Percentiles rank a stretch among this genome's conserved stretches.
Conservation (phyloP, 2,797 vertebrate species). For the Borostomias antarcticus region DNA sequence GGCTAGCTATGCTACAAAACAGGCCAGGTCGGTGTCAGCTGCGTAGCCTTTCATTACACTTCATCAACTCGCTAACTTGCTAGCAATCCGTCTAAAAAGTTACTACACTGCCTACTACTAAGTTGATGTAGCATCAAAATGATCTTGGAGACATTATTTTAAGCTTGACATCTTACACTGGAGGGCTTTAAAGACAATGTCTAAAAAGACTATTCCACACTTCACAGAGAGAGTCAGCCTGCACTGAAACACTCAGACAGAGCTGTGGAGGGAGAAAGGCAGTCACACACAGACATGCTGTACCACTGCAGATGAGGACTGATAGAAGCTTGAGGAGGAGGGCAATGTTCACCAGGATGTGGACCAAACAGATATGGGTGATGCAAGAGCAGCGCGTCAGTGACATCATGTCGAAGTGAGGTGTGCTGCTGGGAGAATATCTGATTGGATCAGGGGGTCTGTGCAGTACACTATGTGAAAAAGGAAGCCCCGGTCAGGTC, state of each 20-base stretch:
- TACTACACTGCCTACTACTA: too few species aligned
- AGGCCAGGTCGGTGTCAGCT: too few species aligned
- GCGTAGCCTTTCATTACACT: too few species aligned
- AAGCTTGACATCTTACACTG: too few species aligned
- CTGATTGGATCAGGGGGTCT: background rate
- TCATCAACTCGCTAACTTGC: too few species aligned
- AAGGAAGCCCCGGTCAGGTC: conserved; percentile 43
- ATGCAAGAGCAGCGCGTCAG: background rate
- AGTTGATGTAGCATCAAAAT: too few species aligned
- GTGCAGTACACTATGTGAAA: conserved; percentile 45
- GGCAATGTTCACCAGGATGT: too few species aligned
- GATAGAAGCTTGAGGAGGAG: background rate
- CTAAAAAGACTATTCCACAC: background rate
- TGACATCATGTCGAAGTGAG: background rate
- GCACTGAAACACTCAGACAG: background rate
- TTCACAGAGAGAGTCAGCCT: background rate
- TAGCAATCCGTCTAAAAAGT: too few species aligned
- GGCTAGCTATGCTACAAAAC: too few species aligned
- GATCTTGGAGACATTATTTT: too few species aligned
- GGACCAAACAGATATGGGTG: background rate
- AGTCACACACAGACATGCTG: conserved; percentile 25
- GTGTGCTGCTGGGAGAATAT: background rate
- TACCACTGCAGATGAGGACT: conserved; percentile 21
- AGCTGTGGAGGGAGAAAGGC: background rate
- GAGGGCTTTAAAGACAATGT: background rate